phyloP scores from a whole-genome alignment of 2,113 vertebrate genomes.

The Coregonus clupeaformis region DNA sequence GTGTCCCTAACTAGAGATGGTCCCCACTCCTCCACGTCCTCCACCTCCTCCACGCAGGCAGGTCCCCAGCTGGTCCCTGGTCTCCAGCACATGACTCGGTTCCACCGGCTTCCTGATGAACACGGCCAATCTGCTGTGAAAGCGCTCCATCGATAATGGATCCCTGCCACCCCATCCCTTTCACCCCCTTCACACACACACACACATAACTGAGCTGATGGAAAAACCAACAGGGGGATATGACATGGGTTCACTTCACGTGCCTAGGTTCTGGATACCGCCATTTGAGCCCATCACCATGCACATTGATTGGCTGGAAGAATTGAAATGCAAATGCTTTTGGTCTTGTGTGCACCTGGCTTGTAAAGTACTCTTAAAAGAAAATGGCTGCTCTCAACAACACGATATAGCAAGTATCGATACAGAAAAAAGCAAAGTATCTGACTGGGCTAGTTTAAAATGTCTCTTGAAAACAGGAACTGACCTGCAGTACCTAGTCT shows the following conservation, averaged over 20 bases:
- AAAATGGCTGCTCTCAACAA: background rate
- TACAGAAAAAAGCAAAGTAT: background rate
- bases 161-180: conserved; percentile 11
- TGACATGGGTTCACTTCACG: conserved; percentile 12
- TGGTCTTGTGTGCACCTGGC: conserved; percentile 5
- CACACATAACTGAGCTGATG: conserved; percentile 27
- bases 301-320: conserved; percentile 3
- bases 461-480: too few species aligned
- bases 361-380: background rate
- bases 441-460: background rate
- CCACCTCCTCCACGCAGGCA: conserved; percentile 9
- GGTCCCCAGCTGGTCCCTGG: conserved; percentile 52
- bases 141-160: conserved; percentile 47
- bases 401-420: background rate
- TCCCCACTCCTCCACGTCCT: conserved; percentile 23
- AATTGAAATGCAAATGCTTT: conserved; percentile 23
- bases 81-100: conserved; percentile 30
- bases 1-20: background rate
- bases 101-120: conserved; percentile 27
- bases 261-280: conserved; percentile 8
- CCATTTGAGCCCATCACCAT: conserved; percentile 13
- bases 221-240: conserved; percentile 33
- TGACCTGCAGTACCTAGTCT: too few species aligned
- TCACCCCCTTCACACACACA: conserved; percentile 22
- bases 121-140: conserved; percentile 44